Base-by-base conservation (phyloP, 1,140 invertebrate species). In the Calephelis nemesis region DNA sequence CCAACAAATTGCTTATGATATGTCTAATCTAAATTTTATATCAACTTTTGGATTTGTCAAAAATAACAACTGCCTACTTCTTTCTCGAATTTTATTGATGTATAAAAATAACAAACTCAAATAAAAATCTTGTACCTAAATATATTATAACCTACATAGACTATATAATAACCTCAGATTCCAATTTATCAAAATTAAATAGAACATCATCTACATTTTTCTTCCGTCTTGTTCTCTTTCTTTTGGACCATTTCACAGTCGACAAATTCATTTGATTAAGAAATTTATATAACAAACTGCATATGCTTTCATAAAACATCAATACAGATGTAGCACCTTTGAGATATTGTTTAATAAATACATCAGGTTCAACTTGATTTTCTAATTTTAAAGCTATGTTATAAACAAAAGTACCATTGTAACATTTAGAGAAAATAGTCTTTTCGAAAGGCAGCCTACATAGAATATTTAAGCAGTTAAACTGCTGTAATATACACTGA, bases 401-500 rank as follows among this genome's bases (percentile, higher is more conserved):
- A 75, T 96, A 97, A 5, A 96, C 74, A 79, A 96, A 94, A 7
- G 95, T 95, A 0, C 96, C 96, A 88, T 96, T 95, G 72, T 93
- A 96, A 62, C 94, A 90, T 74, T 93, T 92, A 54, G 90, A 92
- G 78, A 95, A 91, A 48, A 87, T 84, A 47, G 92, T 92, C 75
- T 85, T 80, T 67, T 87, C 71, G 74, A 94, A 94, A 0, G 94
- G 94, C 71, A 84, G 87, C 30, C 90, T 81, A n/a, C 96, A 88
- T 30, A 96, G 76, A 1, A 85, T 85, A 91, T 96, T 96, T 13
- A 97, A 87, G 68, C 93, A 87, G 72, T 94, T 93, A 1, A 93
- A 79, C 63, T 95, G 93, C 50, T 89, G 93, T 19, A 96, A 82
- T 74, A 94, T 94, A 83, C 92, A 93, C 83, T 97, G 96, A 87